Base-by-base conservation (phyloP, 1,140 invertebrate species). In the Drosophila grimshawi region DNA sequence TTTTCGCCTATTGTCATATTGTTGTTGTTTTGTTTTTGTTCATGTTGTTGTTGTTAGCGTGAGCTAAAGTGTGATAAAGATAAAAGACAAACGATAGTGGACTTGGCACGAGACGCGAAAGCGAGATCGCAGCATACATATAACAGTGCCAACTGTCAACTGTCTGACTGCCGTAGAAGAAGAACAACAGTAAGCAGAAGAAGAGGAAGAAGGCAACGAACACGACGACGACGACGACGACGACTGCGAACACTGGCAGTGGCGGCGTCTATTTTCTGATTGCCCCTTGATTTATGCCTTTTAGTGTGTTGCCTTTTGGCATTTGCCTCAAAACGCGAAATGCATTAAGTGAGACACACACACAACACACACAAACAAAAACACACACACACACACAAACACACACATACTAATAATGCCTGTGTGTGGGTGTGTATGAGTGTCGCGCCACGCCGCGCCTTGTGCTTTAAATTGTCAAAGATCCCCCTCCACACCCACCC, bases 381-480 rank as follows among this genome's bases (percentile, higher is more conserved):
- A 33, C 37, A 19, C 46, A 51, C 60, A 29, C 33, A 49, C 7
- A 43, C 37, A 52, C 27, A 46, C n/a, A 69, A 6, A 68, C 7
- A 60, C 4, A 29, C 6, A 37, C 32, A 5, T 10, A 19, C 7
- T 57, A 27, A 27, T 7, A 32, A 43, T 59, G 8, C 33, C 7
- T 45, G 63, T 72, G 48, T 67, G 68, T 65, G 81, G 61, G 60
- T 76, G 46, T 65, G 46, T 32, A 48, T 74, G 61, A 67, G 71
- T 65, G 71, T 69, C 72, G 57, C 70, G 70, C 75, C 75, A 78
- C 60, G 37, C 59, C 76, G 75, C 70, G 76, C 76, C 76, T 78
- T 76, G 63, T 64, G 78, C 55, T 78, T 80, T 80, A 61, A 85
- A 85, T 86, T 81, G 74, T 51, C 55, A 57, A 52, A 41, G 51